Evolutionary conservation across 2,113 vertebrate genomes (phyloP).

Genomic region (Emydura subglobosa): DNA sequence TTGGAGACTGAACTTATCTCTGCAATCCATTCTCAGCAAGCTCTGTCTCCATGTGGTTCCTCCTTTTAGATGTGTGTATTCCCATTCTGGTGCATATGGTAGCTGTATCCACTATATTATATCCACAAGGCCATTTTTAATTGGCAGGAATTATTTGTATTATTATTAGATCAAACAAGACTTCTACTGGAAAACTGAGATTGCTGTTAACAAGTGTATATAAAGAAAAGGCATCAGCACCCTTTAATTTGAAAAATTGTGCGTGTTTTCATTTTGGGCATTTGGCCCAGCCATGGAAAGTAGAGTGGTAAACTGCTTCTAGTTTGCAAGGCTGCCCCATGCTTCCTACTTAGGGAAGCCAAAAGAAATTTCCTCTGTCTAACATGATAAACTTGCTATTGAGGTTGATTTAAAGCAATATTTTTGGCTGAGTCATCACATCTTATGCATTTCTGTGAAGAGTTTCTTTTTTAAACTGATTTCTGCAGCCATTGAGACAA

Average conservation of each 20-base stretch:
- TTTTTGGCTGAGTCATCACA: neutral
- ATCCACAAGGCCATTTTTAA: neutral
- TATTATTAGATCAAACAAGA: slow-evolving; percentile 16
- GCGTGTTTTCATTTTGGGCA: neutral
- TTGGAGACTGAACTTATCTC: neutral
- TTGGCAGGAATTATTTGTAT: neutral
- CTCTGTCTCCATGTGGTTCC: neutral
- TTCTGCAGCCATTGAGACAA: neutral
- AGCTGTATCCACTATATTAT: neutral
- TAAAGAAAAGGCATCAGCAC: slow-evolving; percentile 8
- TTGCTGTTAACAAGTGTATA: neutral
- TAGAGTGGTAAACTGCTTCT: neutral
- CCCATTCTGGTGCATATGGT: accelerated
- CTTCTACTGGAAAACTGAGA: slow-evolving; percentile 38
- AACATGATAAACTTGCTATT: neutral
- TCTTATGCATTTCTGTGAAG: neutral
- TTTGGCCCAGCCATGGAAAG: slow-evolving; percentile 41
- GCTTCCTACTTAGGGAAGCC: neutral
- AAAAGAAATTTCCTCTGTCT: slow-evolving; percentile 46
- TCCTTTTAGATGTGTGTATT: neutral
- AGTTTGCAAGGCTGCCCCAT: neutral
- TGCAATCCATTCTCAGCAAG: neutral
- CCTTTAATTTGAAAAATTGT: slow-evolving; percentile 45
- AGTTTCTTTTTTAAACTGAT: neutral
- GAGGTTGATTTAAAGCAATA: slow-evolving; percentile 6